Base-by-base conservation (phyloP, 1,140 invertebrate species). In the Cardiocondyla obscurior region DNA sequence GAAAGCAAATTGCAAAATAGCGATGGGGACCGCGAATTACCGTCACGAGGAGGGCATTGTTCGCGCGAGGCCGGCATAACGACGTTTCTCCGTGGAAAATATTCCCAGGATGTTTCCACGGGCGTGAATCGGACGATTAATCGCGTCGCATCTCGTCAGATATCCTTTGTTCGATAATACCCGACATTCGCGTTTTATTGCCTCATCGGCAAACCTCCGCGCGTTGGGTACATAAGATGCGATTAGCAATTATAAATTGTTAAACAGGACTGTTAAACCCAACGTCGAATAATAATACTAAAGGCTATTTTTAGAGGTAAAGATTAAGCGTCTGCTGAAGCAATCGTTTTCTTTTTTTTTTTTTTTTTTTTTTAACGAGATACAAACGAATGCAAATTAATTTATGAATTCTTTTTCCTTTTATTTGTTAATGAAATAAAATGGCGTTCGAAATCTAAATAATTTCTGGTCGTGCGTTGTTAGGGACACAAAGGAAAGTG, bases 1-100 rank as follows among this genome's bases (percentile, higher is more conserved):
- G 57, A 57, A 55, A 57, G 42, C 77, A 60, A 73, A 76, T 86
- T 85, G 77, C 83, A 82, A 86, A 86, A 86, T 69, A 65, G 74
- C 81, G 53, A 69, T 55, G 69, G 25, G 49, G 46, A 69, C 10
- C 73, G 49, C n/a, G 60, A 86, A 82, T 86, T 77, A 81, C 73
- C 62, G 70, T 55, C 46, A 72, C 51, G 16, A n/a, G 16, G 51
- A 82, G 77, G 53, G 14, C 46, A 49, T 73, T 58, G 60, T 87
- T 73, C 82, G 70, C 69, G 51, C 53, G 25, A 49, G 33, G 76
- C n/a, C 46, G 49, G 36, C 30, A 53, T 60, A 65, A 58, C 53
- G 25, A 76, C 39, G 8, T 39, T n/a, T 44, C 25, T n/a, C 46
- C 28, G 22, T 77, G 84, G 85, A 86, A 85, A 86, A 76, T 55